Base-by-base conservation (phyloP, 1,140 invertebrate species). In the Macrotrachela quadricornifera region DNA sequence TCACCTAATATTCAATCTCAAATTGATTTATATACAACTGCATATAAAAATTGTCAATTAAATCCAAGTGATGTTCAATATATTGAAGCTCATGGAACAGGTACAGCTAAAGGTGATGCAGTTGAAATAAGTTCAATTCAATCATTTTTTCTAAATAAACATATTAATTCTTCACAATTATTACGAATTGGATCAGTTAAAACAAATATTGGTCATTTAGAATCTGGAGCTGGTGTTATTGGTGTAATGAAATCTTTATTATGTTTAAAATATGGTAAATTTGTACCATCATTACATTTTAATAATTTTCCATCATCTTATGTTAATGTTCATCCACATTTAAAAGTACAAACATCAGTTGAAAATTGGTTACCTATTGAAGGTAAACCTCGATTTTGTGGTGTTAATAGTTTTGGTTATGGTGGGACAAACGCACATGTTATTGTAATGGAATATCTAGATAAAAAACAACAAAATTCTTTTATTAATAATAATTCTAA, bases 321-420 rank as follows among this genome's bases (percentile, higher is more conserved):
- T 15, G 13, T 42, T 10, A 13, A 42, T 58, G 58, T 46, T 14
- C 47, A 12, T 38, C 51, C 3, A 50, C 43, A 13, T 57, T 39
- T 62, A 10, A 41, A 44, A 11, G 58, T 62, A 13, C 13, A 14
- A 14, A 42, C 41, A 14, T 13, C 12, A 13, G 15, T 42, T 42
- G 13, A 15, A 42, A 11, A 42, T 42, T 42, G 41, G 41, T 15
- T 15, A 42, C 12, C 15, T 6, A 14, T 15, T 1, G 41, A 42
- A 15, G 10, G 2, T 1, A 13, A 42, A 14, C 15, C 12, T 42
- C 41, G 41, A 6, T 42, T 14, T 42, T 42, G 13, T 13, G 41
- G 13, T 14, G 41, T 42, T 11, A 42, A 42, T 15, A 14, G 41
- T 42, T 42, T 42, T 13, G 41, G 41, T 14, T 15, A 42, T 14